Base-by-base conservation (phyloP, 2,888 invertebrate genomes). In the Sialis fuliginosa region DNA sequence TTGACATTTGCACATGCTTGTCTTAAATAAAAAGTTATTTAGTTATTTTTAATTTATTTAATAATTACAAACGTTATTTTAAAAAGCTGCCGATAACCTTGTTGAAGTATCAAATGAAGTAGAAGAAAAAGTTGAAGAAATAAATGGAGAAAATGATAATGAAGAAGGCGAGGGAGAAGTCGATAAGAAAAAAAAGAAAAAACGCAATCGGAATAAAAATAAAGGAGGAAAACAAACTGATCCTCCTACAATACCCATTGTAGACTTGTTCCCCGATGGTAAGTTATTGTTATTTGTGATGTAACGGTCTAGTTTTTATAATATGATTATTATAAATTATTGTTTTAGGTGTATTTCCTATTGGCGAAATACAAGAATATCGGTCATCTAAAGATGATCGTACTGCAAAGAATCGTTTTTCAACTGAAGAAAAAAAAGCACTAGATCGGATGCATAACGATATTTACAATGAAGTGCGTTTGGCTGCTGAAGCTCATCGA, bases 401-500 rank as follows among this genome's bases (percentile, higher is more conserved):
- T 52, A 88, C 82, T 46, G 92, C 93, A 3, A 86, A 81, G 58
- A 82, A 92, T 58, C 77, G 95, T 39, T 85, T 86, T 58, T 74
- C 81, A 0, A 82, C 79, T 53, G 88, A 88, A 60, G 91, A 90
- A 59, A 95, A 96, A 58, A 77, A 84, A 54, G 87, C 92, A 4
- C 64, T 95, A 31, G 97, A 99, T 62, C 72, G 82, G 56, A 78
- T 90, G 67, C 89, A 93, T 54, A 84, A 81, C 56, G 93, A 96
- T 57, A 84, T 91, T 58, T 97, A 96, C 61, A 87, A 88, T 58
- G 93, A 96, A 65, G 81, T 96, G 46, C 76, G 98, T 49, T 81
- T 88, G 55, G 97, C 97, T 13, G 97, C 98, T 7, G 98, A 99
- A 63, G 96, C 93, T 41, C 98, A 98, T 64, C 78, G 98, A 67